Base-by-base conservation (phyloP, 2,113 vertebrate species). In the Scophthalmus maximus region DNA sequence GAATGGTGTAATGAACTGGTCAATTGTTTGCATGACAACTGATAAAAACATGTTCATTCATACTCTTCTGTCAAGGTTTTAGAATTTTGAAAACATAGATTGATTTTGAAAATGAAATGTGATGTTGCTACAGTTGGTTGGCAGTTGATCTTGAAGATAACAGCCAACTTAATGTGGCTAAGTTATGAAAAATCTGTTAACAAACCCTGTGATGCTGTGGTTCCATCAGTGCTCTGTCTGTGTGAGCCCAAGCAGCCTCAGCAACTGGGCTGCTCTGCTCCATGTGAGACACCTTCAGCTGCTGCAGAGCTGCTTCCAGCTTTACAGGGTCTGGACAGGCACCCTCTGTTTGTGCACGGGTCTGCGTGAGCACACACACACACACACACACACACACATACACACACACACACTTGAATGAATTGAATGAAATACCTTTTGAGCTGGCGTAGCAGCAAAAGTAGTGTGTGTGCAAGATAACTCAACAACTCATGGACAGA, bases 311-410 rank as follows among this genome's bases (percentile, higher is more conserved):
- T 6, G 75, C 71, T 25, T 96, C 94, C 0, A 88, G 71, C 50
- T 95, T 94, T 85, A 92, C 87, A 5, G 87, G 49, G 71, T 91
- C 91, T 0, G 76, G 81, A n/a, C 89, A 86, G 0, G 82, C 46
- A 1, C 94, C 93, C 8, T 94, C 94, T 17, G 79, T 92, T 77
- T 85, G 94, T 8, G 71, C 81, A 2, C 64, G 78, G 77, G 90
- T 95, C 93, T 77, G 53, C 22, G 32, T 0, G 32, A 18, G 52
- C 22, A 59, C 60, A 60, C 73, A 74, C 17, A 58, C 56, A 70
- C 8, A 52, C 22, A 38, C 30, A 64, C 9, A 29, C 8, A 60
- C 38, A 68, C 50, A 40, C 38, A 40, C 8, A 26, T 11, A 55
- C 34, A 60, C 52, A n/a, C n/a, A n/a, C n/a, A n/a, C n/a, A n/a